Conservation (phyloP, 2,113 vertebrate genomes). For the Mola mola region DNA sequence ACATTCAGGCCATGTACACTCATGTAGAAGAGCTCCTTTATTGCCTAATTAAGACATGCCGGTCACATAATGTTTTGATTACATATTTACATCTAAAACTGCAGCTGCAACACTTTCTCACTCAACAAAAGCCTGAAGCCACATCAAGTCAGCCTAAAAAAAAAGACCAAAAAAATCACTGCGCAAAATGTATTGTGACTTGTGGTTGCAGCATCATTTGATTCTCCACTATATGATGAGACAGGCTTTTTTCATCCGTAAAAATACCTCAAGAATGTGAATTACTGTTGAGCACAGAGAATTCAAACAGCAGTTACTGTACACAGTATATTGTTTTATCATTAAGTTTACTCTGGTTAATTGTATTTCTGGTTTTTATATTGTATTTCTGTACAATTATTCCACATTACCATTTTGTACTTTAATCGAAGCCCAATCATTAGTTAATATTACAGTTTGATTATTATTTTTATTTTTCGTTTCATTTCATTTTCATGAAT, state of each 20-base stretch:
- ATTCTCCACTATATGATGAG: constrained; percentile 2
- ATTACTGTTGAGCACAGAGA: neutral
- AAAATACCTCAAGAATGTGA: constrained; percentile 6
- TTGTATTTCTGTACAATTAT: no score
- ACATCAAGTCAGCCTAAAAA: neutral
- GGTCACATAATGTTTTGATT: constrained; percentile 49
- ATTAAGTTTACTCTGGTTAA: no score
- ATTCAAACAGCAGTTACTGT: no score
- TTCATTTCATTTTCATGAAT: no score
- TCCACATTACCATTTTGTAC: no score
- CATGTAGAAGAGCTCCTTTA: neutral
- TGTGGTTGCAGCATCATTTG: neutral
- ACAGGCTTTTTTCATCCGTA: accelerated
- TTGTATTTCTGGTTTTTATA: no score
- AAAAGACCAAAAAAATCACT: constrained; percentile 4
- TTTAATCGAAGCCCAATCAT: no score
- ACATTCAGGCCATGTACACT: constrained; percentile 12
- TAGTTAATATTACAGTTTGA: no score
- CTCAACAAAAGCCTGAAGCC: constrained; percentile 26
- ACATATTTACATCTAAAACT: constrained; percentile 21
- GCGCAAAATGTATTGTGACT: constrained; percentile 5
- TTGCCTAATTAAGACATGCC: constrained; percentile 44
- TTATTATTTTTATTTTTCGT: no score
- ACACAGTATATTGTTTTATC: no score
- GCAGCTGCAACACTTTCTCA: constrained; percentile 13